Evolutionary conservation across 2,888 invertebrate species (phyloP).

Genomic region (Acholoe squamosa): DNA sequence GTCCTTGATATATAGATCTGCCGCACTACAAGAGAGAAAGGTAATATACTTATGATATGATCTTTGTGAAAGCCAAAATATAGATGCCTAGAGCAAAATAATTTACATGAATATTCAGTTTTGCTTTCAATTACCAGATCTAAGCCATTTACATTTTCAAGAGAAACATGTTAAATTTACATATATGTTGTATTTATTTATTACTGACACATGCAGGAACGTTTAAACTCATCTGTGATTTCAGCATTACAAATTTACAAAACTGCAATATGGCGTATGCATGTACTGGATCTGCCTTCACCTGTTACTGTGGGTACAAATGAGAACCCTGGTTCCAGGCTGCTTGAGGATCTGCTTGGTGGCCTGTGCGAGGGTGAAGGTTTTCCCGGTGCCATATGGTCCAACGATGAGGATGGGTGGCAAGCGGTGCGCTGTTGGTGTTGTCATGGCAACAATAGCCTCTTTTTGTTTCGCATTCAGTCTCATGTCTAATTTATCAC

Average conservation of each 20-base stretch:
- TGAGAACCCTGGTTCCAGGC: conserved; percentile 88
- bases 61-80: no score
- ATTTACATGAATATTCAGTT: no score
- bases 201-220: no score
- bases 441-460: conserved; percentile 90
- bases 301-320: conserved; percentile 93
- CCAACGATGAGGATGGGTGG: conserved; percentile 81
- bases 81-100: no score
- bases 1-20: conserved; percentile 92
- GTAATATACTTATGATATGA: no score
- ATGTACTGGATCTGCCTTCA: no score
- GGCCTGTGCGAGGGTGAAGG: conserved; percentile 90
- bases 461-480: conserved; percentile 91
- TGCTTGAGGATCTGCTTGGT: conserved; percentile 88
- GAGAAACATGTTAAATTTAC: no score
- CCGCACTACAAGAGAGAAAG: conserved; percentile 85
- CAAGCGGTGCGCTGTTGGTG: conserved; percentile 75
- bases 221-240: no score
- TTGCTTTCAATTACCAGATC: no score
- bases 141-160: no score
- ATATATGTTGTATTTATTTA: no score
- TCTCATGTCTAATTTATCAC: conserved; percentile 86
- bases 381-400: conserved; percentile 91
- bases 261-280: neutral
- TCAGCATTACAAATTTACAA: neutral